Percentiles rank a stretch among this genome's conserved stretches.
phyloP scores from a whole-genome alignment of 2,797 vertebrate genomes.

The Anomalospiza imberbis region DNA sequence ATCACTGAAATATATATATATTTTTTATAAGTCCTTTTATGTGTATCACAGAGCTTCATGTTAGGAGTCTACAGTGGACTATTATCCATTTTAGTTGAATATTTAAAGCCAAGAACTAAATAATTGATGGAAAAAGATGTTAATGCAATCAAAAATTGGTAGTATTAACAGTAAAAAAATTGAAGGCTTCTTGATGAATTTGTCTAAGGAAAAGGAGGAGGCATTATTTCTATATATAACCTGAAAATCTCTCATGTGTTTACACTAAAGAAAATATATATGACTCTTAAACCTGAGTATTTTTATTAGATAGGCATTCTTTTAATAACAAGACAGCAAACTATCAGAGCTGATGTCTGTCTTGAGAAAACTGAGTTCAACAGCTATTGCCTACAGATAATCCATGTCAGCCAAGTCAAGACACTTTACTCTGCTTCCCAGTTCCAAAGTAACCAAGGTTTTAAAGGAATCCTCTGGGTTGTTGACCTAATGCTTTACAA shows the following conservation, averaged over 20 bases:
- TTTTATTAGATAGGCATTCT: neutral
- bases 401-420: neutral
- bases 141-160: neutral
- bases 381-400: neutral
- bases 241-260: neutral
- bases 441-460: neutral
- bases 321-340: neutral
- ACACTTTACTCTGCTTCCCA: neutral
- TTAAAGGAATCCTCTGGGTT: neutral
- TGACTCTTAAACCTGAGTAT: neutral
- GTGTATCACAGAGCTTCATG: neutral
- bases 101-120: neutral
- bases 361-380: neutral
- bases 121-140: neutral
- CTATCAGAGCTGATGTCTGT: neutral
- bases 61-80: neutral
- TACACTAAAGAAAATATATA: neutral
- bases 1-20: neutral
- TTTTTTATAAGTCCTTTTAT: neutral
- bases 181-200: neutral
- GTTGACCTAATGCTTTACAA: neutral
- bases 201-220: neutral
- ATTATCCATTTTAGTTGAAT: neutral
- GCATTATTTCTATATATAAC: neutral
- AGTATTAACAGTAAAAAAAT: neutral